phyloP scores from a whole-genome alignment of 2,797 vertebrate species.

The Xenentodon cancila region DNA sequence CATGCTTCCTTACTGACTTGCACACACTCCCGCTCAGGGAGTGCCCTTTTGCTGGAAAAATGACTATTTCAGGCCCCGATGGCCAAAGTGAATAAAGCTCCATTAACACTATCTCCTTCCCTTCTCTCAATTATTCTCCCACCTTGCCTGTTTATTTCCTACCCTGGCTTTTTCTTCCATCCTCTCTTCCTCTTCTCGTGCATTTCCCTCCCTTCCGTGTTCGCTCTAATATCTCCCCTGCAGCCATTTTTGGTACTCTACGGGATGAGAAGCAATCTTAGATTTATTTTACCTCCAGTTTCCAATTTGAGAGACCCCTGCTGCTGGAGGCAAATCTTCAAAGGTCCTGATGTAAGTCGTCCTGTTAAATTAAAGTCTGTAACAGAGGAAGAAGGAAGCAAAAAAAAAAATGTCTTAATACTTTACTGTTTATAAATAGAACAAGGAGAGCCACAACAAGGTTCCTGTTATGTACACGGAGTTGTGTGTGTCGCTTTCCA shows the following conservation, averaged over 20 bases:
- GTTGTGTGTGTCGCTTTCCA: slow-evolving; percentile 38
- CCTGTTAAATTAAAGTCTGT: slow-evolving; percentile 77
- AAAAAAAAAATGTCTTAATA: slow-evolving; percentile 57
- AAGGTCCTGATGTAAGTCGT: slow-evolving; percentile 71
- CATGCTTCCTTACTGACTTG: too few relatives aligned
- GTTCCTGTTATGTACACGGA: slow-evolving; percentile 31
- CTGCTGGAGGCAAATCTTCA: slow-evolving; percentile 78
- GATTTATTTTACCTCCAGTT: slow-evolving; percentile 82
- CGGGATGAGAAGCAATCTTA: slow-evolving; percentile 80
- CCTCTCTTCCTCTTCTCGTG: slow-evolving; percentile 32
- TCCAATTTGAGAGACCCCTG: slow-evolving; percentile 81
- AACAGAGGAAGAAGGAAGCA: slow-evolving; percentile 43
- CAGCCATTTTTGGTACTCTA: slow-evolving; percentile 75
- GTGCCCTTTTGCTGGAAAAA: slow-evolving; percentile 44
- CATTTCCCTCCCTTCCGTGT: slow-evolving; percentile 54
- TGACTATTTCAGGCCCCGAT: slow-evolving; percentile 63
- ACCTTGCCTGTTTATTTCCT: slow-evolving; percentile 49
- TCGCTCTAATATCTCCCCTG: slow-evolving; percentile 77
- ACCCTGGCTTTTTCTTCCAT: slow-evolving; percentile 25
- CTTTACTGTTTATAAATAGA: slow-evolving; percentile 61
- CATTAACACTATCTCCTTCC: slow-evolving; percentile 52
- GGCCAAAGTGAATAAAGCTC: slow-evolving; percentile 65
- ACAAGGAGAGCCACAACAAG: slow-evolving; percentile 53
- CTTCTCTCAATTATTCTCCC: slow-evolving; percentile 43
- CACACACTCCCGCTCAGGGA: slow-evolving; percentile 1